Base-by-base conservation (phyloP, 2,888 invertebrate genomes). In the Mantis religiosa region DNA sequence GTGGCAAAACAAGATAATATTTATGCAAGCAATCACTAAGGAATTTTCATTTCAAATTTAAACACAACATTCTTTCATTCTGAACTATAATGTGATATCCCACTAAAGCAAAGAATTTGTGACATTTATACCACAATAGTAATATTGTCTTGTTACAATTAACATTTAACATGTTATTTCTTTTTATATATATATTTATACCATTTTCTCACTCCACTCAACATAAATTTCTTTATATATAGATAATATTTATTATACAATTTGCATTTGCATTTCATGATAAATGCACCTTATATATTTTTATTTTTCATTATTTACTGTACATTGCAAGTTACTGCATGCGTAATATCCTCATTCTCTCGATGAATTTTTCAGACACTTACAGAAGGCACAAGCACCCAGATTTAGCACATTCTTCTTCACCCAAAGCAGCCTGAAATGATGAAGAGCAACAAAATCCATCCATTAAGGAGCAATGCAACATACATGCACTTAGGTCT, bases 111-210 rank as follows among this genome's bases (percentile, higher is more conserved):
- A 82, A 88, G 89, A 89, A 89, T 89, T 88, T 87, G 87, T 89
- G 88, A 88, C 88, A 88, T 87, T 88, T 89, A 88, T 81, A 89
- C 87, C 86, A 41, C 83, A 83, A 86, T 88, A 88, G 83, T 88
- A 89, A 89, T 90, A 90, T 90, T 90, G 90, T 90, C 90, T 89
- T 88, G 85, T 89, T 90, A 90, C 87, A 88, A 89, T 90, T 86
- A 90, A 90, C 90, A 88, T 90, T 84, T 89, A 89, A 85, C 85
- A 88, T 82, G 41, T 85, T 88, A 88, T 71, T 89, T 89, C 81
- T 85, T 30, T 84, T 87, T 30, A 54, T 87, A 87, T 83, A 87
- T 87, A 82, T 89, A 87, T 87, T 82, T 82, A 87, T 82, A 87
- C 41, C 86, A 88, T n/a, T 88, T 83, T 83, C 85, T 88, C 85